Evolutionary conservation across 2,113 vertebrate species (phyloP).

Genomic region (Mellivora capensis): DNA sequence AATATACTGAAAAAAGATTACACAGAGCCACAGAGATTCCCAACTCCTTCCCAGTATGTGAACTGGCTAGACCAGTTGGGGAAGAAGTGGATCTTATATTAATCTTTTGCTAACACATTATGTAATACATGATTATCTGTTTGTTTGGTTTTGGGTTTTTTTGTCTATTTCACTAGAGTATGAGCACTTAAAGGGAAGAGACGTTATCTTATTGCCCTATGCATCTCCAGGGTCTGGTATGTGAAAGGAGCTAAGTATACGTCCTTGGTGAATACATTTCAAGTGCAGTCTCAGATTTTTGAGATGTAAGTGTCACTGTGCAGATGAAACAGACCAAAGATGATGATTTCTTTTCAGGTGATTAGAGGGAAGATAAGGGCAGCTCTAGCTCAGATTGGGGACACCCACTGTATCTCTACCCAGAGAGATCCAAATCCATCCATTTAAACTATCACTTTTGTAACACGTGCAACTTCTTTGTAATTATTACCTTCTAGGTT

Average conservation of each 20-base stretch:
- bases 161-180: constrained; percentile 19
- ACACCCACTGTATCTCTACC: not conserved
- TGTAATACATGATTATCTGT: not conserved
- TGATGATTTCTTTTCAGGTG: not conserved
- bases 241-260: not conserved
- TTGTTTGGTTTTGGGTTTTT: not conserved
- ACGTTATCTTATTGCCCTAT: not conserved
- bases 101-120: constrained; percentile 32
- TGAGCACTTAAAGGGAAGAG: not conserved
- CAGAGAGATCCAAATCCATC: constrained; percentile 15
- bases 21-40: not conserved
- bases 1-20: constrained; percentile 13
- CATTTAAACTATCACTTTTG: constrained; percentile 30
- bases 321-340: constrained; percentile 16
- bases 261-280: not conserved
- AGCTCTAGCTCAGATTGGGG: not conserved
- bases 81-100: constrained; percentile 29
- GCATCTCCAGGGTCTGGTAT: not conserved
- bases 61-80: not conserved
- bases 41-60: not conserved
- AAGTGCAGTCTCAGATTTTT: constrained; percentile 14
- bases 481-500: not conserved
- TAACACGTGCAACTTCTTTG: constrained; percentile 2
- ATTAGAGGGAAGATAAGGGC: not conserved
- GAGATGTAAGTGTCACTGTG: not conserved